Evolutionary conservation across 2,113 vertebrate genomes (phyloP).

Genomic region (Delphinus delphis): DNA sequence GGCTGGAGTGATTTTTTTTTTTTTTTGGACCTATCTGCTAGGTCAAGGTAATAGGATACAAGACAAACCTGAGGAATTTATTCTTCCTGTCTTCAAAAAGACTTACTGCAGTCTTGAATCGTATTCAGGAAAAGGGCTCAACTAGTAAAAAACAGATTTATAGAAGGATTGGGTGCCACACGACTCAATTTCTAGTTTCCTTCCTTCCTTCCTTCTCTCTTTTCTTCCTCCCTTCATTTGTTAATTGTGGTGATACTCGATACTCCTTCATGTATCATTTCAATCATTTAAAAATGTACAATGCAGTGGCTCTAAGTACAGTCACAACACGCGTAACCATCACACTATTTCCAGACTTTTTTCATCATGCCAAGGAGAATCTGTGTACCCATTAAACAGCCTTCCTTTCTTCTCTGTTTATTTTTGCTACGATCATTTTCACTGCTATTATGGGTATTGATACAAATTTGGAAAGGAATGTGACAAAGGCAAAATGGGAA

Average conservation of each 20-base stretch:
- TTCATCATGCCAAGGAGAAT: not conserved
- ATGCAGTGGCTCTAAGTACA: not conserved
- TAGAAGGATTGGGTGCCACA: not conserved
- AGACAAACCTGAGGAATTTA: constrained; percentile 11
- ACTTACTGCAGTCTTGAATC: not conserved
- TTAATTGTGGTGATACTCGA: not conserved
- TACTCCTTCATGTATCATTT: not conserved
- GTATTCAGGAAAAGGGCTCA: not conserved
- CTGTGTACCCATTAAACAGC: not conserved
- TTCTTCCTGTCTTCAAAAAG: constrained; percentile 39
- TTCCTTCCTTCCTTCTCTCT: no score
- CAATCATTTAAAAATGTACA: not conserved
- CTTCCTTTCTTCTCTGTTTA: not conserved
- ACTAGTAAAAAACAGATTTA: constrained; percentile 24
- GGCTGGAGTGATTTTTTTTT: not conserved
- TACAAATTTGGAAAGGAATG: constrained; percentile 39
- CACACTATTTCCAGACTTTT: not conserved
- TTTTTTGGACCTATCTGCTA: not conserved
- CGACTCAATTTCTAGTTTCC: not conserved
- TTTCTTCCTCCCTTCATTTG: no score
- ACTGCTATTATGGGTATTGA: not conserved
- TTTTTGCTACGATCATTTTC: not conserved
- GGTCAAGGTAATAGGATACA: constrained; percentile 51
- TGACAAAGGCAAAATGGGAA: not conserved
- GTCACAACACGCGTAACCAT: not conserved